These are phyloP conservation scores for Campodea augens DNA, from an alignment of 1,140 invertebrate genomes.

Conservation along the genomic window DNA sequence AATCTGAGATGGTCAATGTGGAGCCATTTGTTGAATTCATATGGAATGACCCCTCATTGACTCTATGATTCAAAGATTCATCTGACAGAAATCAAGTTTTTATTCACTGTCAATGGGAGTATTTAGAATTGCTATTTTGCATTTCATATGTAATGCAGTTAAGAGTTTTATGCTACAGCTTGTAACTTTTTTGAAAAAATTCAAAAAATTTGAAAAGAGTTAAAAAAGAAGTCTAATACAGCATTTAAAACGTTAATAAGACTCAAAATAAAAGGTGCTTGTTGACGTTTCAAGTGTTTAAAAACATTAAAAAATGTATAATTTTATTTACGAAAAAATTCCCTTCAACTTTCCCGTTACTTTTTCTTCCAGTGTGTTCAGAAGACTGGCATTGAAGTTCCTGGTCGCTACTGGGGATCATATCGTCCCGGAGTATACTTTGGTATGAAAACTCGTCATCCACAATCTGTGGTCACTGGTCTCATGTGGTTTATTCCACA, in stretches of 20 bases:
- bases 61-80: too few relatives aligned
- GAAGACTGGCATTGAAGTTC: slow-evolving; percentile 44
- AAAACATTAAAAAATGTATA: neutral
- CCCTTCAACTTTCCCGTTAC: neutral
- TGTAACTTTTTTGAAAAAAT: neutral
- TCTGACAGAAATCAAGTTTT: too few relatives aligned
- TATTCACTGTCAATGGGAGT: too few relatives aligned
- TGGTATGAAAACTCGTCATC: slow-evolving; percentile 74
- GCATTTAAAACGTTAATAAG: neutral
- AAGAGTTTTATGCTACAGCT: too few relatives aligned
- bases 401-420: slow-evolving; percentile 77
- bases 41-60: too few relatives aligned
- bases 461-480: slow-evolving; percentile 69
- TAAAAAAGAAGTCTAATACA: neutral
- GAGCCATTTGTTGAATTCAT: too few relatives aligned
- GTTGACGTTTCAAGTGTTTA: neutral
- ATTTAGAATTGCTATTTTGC: too few relatives aligned
- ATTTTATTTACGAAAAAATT: neutral
- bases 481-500: slow-evolving; percentile 91
- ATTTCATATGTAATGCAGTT: too few relatives aligned
- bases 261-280: neutral
- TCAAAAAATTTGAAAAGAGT: neutral
- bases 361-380: slow-evolving; percentile 36
- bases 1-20: too few relatives aligned
- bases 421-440: slow-evolving; percentile 78